Base-by-base conservation (phyloP, 2,888 invertebrate species). In the Allolobophora icterica region DNA sequence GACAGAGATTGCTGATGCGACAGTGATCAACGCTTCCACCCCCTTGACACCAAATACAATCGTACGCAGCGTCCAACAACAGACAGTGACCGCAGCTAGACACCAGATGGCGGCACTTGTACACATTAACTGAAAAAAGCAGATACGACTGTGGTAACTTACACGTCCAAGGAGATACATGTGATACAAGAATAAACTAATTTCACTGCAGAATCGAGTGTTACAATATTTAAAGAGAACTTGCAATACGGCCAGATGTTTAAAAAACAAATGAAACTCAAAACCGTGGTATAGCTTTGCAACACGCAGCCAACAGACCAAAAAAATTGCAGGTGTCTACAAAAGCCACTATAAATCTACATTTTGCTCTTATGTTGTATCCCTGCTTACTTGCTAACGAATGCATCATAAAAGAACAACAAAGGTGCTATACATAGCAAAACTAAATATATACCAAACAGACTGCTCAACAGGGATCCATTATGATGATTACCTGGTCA, bases 31-130 rank as follows among this genome's bases (percentile, higher is more conserved):
- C 52, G n/a, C 33, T 33, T 71, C 13, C 83, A 90, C 90, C 89
- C 17, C 52, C 97, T 15, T 97, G 97, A 84, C 99, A 99, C 99
- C 99, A 99, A 90, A 98, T 99, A 95, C 99, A 99, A 91, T 97
- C 97, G 95, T 98, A 99, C 95, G 98, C 98, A 94, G 97, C 97
- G 5, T 97, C 97, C 92, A 98, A 96, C 45, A 98, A 98, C 94
- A 99, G 96, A 95, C 99, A 99, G 96, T 98, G 97, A 8, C 99
- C 99, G 96, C 99, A 99, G 95, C 98, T 99, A 95, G 98, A 97
- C 15, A 99, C 99, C 98, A 99, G 98, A 95, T 98, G 97, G 96
- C 98, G 97, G 96, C 99, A 99, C 91, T 96, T 96, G 94, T 96
- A 96, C 92, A 96, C 94, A 89, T 94, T 94, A 89, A 96, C 96